Conservation (phyloP, 2,113 vertebrate species). For the Connochaetes taurinus region DNA sequence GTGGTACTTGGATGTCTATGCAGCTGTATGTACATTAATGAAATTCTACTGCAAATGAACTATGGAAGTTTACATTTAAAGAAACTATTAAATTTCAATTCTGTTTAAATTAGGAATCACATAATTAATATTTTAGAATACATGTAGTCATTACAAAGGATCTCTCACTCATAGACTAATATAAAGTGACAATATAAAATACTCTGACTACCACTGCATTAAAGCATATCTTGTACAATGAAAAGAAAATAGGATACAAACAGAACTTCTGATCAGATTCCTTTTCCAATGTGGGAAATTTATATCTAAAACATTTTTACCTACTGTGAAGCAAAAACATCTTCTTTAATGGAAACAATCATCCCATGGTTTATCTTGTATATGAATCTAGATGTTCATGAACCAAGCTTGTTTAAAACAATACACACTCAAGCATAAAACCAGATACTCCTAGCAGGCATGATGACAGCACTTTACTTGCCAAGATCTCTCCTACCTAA, state of each 20-base stretch:
- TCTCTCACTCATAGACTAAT: neutral
- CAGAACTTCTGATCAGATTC: constrained; percentile 2
- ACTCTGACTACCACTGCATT: neutral
- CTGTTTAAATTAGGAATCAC: neutral
- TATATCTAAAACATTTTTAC: neutral
- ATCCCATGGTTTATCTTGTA: neutral
- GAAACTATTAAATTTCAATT: constrained; percentile 15
- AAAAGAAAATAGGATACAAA: neutral
- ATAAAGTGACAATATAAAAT: neutral
- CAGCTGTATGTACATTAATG: neutral
- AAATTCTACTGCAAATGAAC: neutral
- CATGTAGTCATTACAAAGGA: neutral
- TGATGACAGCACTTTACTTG: neutral
- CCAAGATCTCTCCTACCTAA: neutral
- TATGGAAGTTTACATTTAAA: neutral
- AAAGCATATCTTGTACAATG: neutral
- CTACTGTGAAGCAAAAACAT: neutral
- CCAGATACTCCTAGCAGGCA: neutral
- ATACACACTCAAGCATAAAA: neutral
- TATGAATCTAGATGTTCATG: neutral
- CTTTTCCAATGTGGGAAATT: neutral
- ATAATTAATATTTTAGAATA: constrained; percentile 5
- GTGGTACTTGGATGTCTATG: neutral
- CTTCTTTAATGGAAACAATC: neutral
- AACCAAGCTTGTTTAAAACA: neutral